Conservation (phyloP, 2,113 vertebrate genomes). For the Mesembrinibis cayennensis region DNA sequence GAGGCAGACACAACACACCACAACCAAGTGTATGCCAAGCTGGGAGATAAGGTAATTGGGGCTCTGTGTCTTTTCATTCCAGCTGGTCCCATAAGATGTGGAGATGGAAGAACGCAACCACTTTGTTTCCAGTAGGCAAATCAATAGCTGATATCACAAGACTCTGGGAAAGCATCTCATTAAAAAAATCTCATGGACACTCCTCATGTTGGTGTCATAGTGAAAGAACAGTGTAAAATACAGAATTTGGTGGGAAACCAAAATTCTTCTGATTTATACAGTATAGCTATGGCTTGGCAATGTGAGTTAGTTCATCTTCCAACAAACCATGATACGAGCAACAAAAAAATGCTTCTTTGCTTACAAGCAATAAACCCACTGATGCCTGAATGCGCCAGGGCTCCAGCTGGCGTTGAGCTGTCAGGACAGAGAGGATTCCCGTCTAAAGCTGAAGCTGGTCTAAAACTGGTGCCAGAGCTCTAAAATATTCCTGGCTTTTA, state of each 20-base stretch:
- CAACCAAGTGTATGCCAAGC: conserved; percentile 89
- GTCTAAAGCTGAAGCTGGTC: not conserved
- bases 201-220: not conserved
- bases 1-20: conserved; percentile 92
- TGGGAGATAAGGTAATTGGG: conserved; percentile 82
- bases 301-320: fast-evolving
- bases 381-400: not conserved
- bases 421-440: not conserved
- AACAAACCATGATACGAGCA: not conserved
- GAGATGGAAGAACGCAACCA: not conserved
- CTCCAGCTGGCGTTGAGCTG: not conserved
- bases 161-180: not conserved
- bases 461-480: not conserved
- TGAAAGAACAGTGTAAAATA: not conserved
- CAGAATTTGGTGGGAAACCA: not conserved
- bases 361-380: not conserved
- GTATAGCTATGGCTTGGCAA: not conserved
- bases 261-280: not conserved
- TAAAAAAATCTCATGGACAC: not conserved
- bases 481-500: not conserved
- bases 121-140: not conserved
- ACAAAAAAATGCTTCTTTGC: not conserved
- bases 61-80: not conserved
- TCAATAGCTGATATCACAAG: not conserved
- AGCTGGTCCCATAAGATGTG: not conserved